Conservation (phyloP, 2,113 vertebrate genomes). For the Daphoenositta chrysoptera region DNA sequence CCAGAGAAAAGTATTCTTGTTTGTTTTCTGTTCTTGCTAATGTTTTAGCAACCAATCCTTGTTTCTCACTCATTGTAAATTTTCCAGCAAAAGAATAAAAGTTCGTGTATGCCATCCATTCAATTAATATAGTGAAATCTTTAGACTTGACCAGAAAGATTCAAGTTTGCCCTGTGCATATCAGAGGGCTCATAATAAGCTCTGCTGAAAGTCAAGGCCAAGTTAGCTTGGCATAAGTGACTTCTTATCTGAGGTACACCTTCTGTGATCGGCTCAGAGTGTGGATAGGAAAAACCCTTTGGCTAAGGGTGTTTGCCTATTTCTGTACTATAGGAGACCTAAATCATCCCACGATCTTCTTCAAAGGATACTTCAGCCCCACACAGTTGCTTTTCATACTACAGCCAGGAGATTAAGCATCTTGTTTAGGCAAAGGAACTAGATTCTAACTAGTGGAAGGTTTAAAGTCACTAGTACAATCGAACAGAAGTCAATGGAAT, state of each 20-base stretch:
- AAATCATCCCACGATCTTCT: background rate
- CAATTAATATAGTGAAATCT: background rate
- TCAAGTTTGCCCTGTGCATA: background rate
- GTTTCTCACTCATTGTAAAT: background rate
- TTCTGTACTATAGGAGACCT: background rate
- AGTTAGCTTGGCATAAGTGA: background rate
- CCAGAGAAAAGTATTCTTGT: background rate
- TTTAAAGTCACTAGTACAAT: background rate
- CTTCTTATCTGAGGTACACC: background rate
- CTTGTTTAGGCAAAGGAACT: background rate
- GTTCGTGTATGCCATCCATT: background rate
- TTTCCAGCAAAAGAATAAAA: background rate
- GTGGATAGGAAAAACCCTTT: background rate
- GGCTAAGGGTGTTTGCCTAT: background rate
- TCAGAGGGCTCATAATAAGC: background rate
- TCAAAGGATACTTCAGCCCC: background rate
- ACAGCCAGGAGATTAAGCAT: background rate
- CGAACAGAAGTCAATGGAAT: background rate
- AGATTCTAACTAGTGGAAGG: background rate
- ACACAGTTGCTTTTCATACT: background rate
- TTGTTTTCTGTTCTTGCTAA: background rate
- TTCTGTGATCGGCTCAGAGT: accelerated
- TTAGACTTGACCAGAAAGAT: background rate
- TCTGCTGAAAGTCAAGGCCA: background rate
- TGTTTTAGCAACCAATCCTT: background rate